These are phyloP conservation scores for Murina feae DNA, from an alignment of 2,113 vertebrate genomes.

Conservation along the genomic window DNA sequence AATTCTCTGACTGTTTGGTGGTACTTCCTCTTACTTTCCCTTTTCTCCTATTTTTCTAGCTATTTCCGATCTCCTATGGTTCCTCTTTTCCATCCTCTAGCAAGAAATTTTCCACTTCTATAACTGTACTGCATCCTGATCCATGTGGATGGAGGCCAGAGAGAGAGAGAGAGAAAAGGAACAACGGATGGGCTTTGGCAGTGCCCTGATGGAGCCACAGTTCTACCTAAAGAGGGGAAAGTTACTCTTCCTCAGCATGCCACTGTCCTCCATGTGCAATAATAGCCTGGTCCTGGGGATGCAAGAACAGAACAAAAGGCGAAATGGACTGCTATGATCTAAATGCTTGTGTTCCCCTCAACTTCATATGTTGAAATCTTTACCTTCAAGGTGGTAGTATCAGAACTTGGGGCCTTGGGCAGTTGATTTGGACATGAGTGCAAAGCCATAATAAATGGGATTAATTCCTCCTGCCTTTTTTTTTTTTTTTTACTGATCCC, in stretches of 20 bases:
- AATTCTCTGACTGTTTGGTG: too few relatives aligned
- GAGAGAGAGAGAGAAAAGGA: neutral
- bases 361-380: neutral
- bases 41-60: neutral
- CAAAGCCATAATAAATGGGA: neutral
- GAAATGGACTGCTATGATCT: neutral
- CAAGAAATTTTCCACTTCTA: neutral
- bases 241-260: neutral
- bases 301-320: neutral
- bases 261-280: neutral
- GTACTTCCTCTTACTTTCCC: neutral
- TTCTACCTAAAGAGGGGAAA: neutral
- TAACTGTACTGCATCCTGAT: neutral
- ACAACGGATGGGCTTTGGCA: neutral
- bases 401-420: too few relatives aligned
- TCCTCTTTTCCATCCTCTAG: neutral
- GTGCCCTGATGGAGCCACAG: neutral
- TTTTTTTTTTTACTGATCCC: neutral
- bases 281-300: neutral
- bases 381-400: neutral
- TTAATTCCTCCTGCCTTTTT: neutral
- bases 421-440: neutral
- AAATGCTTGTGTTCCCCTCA: neutral
- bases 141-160: neutral
- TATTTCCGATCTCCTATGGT: neutral